Evolutionary conservation across 64 coral and sea anemone genomes (phyloP).

Genomic region (Cladopsammia gracilis): DNA sequence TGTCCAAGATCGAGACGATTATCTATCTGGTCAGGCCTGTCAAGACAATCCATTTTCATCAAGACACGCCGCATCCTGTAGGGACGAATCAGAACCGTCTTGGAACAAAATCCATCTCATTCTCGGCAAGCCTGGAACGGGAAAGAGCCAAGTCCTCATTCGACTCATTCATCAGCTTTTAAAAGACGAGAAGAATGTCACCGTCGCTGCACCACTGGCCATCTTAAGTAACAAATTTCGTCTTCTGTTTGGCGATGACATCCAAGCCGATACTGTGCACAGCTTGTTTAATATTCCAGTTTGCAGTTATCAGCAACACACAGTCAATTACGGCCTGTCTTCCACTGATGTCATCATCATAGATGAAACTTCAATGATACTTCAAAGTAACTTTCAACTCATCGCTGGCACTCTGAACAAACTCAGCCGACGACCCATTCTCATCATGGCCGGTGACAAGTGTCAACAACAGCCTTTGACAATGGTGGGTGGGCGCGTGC

Average conservation of each 20-base stretch:
- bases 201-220: constrained; percentile 24
- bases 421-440: background rate
- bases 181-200: background rate
- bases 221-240: background rate
- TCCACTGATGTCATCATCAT: constrained; percentile 44
- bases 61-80: background rate
- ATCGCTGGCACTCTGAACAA: constrained; percentile 6
- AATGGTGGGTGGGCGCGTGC: background rate
- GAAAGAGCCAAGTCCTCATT: constrained; percentile 3
- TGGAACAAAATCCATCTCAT: no score
- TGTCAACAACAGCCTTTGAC: constrained; percentile 53
- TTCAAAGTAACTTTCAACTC: background rate
- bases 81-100: background rate
- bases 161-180: background rate
- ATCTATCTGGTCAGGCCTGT: no score
- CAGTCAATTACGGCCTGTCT: background rate
- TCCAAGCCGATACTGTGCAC: constrained; percentile 30
- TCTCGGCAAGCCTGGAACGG: constrained; percentile 52
- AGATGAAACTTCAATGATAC: constrained; percentile 66
- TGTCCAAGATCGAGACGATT: no score
- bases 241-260: background rate
- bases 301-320: background rate
- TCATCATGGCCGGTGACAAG: constrained; percentile 67
- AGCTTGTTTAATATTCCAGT: constrained; percentile 13
- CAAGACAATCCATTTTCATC: no score